These are phyloP conservation scores for Plectrocnemia conspersa DNA, from an alignment of 1,140 invertebrate genomes.

Conservation along the genomic window DNA sequence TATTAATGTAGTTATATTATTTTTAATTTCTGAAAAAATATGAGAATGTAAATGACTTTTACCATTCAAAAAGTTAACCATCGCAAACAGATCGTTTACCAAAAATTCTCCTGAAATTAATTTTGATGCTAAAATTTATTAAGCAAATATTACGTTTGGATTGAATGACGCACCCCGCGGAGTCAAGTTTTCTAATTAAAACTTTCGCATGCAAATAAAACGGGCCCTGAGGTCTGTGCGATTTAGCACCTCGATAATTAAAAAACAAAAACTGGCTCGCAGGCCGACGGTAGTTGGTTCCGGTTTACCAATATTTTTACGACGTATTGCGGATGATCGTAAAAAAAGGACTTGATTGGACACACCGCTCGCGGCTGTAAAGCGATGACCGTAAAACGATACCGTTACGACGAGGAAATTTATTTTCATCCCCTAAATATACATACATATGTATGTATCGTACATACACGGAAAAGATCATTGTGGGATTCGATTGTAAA, in stretches of 20 bases:
- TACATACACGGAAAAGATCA: too few relatives aligned
- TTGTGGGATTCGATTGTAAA: too few relatives aligned
- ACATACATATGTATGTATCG: too few relatives aligned
- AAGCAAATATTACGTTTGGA: too few relatives aligned
- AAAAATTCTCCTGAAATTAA: too few relatives aligned
- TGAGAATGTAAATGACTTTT: too few relatives aligned
- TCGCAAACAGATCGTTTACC: too few relatives aligned
- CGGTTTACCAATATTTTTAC: slow-evolving; percentile 3
- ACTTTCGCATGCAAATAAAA: slow-evolving; percentile 10
- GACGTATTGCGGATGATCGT: not conserved
- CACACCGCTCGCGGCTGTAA: slow-evolving; percentile 1
- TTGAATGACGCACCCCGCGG: too few relatives aligned
- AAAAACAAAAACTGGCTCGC: not conserved
- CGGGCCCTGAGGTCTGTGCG: not conserved
- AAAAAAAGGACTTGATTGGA: not conserved
- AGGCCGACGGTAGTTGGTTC: not conserved
- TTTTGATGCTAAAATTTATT: too few relatives aligned
- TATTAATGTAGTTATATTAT: too few relatives aligned
- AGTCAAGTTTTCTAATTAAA: slow-evolving; percentile 19
- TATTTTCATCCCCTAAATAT: not conserved
- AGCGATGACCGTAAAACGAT: slow-evolving; percentile 6
- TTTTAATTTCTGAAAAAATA: too few relatives aligned
- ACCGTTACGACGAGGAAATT: slow-evolving; percentile 2
- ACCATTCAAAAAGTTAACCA: too few relatives aligned
- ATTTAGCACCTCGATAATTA: not conserved